These are phyloP conservation scores for Lithophane socia DNA, from an alignment of 2,888 invertebrate genomes.

Conservation along the genomic window DNA sequence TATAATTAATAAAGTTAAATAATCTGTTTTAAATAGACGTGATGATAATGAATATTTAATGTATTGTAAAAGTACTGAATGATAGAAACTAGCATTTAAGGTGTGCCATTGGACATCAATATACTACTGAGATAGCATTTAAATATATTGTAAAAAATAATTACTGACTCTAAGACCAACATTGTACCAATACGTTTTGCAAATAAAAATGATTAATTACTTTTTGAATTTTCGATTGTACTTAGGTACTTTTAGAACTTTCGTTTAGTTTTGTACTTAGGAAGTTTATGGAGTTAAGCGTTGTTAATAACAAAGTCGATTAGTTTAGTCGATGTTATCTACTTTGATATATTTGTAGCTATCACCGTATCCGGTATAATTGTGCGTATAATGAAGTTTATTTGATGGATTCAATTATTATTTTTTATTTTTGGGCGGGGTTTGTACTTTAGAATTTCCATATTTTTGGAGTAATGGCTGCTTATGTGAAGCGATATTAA, in stretches of 20 bases:
- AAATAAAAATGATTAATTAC: too few species aligned
- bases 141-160: too few species aligned
- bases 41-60: too few species aligned
- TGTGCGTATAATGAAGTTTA: constrained; percentile 56
- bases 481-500: background rate
- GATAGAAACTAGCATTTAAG: too few species aligned
- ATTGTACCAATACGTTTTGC: too few species aligned
- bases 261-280: background rate
- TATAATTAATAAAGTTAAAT: background rate
- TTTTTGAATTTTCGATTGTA: background rate
- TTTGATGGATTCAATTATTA: constrained; percentile 54
- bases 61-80: too few species aligned
- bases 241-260: constrained; percentile 20
- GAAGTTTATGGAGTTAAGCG: constrained; percentile 19
- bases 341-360: constrained; percentile 58
- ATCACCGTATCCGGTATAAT: constrained; percentile 62
- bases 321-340: constrained; percentile 63
- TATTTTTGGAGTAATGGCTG: constrained; percentile 24
- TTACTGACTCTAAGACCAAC: too few species aligned
- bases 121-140: too few species aligned
- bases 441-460: constrained; percentile 6
- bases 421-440: constrained; percentile 40
- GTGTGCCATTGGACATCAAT: too few species aligned
- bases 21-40: background rate
- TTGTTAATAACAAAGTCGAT: constrained; percentile 62